A percentile compares a stretch with the other conserved stretches of the same genome.
Evolutionary conservation across 2,888 invertebrate species (phyloP).

Genomic region (Lissocephala sabroskyi): DNA sequence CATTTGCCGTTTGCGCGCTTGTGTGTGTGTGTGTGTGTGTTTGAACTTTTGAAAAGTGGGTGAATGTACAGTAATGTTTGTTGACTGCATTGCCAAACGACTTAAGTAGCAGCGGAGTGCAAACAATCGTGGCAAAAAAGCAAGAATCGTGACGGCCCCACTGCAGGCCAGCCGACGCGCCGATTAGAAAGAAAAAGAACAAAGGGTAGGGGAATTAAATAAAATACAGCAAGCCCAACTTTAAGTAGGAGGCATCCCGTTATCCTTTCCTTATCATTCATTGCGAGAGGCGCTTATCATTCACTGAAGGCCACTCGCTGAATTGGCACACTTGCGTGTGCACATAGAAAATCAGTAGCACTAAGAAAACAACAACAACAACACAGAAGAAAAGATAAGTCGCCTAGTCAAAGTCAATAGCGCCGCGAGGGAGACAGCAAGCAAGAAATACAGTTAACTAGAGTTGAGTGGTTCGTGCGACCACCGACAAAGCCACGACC

Average conservation of each 20-base stretch:
- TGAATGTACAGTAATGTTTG: slow-evolving; percentile 72
- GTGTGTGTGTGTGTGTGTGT: slow-evolving; percentile 38
- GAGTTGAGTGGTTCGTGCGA: slow-evolving; percentile 7
- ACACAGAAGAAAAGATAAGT: not conserved
- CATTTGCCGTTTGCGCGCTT: slow-evolving; percentile 13
- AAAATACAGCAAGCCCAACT: too few species aligned
- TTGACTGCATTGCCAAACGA: slow-evolving; percentile 45
- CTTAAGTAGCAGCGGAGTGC: slow-evolving; percentile 17
- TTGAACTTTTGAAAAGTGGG: slow-evolving; percentile 70
- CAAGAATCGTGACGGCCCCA: slow-evolving; percentile 6
- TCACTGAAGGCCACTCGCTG: too few species aligned
- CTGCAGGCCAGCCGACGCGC: slow-evolving; percentile 6
- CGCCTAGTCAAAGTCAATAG: not conserved
- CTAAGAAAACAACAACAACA: not conserved
- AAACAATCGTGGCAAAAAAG: slow-evolving; percentile 12
- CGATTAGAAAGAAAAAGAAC: slow-evolving; percentile 16
- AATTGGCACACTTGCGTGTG: too few species aligned
- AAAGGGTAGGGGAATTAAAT: not conserved
- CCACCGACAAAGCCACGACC: slow-evolving; percentile 36
- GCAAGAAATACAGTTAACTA: not conserved
- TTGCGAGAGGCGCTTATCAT: too few species aligned
- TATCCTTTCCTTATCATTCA: too few species aligned
- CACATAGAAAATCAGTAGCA: not conserved
- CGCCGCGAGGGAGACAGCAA: not conserved
- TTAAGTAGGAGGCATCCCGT: too few species aligned